Base-by-base conservation (phyloP, 2,888 invertebrate species). In the Chaitophorus viminalis region DNA sequence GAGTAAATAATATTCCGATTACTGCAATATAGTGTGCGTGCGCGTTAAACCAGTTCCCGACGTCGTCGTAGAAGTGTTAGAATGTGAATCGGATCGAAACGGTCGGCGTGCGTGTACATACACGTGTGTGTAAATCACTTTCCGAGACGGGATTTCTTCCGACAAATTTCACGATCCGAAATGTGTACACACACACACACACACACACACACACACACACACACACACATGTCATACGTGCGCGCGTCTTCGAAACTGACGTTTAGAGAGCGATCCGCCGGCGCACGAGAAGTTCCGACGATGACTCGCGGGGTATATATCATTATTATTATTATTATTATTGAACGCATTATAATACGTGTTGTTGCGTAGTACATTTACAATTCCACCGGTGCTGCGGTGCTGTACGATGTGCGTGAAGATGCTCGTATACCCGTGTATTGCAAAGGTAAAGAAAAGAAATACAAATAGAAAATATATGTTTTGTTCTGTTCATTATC, bases 111-210 rank as follows among this genome's bases (percentile, higher is more conserved):
- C 14, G 46, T 11, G 46, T n/a, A n/a, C n/a, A n/a, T n/a, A n/a
- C 46, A 14, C 14, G 46, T 11, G 46, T 14, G 46, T 46, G 36
- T 36, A 36, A 46, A 46, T 14, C 46, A 14, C 46, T 46, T 68
- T 68, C n/a, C 6, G 18, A 81, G 39, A 46, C 81, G 36, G 31
- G 46, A 81, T 36, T 79, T 79, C 78, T 65, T n/a, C 18, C 8
- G 65, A 36, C 79, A 31, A 79, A 79, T 46, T 70, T 81, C 68
- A 70, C 46, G 46, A 46, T 68, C 39, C 39, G 70, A 81, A 68
- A 68, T n/a, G n/a, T n/a, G n/a, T n/a, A n/a, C n/a, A n/a, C n/a
- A n/a, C n/a, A n/a, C n/a, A n/a, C n/a, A n/a, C n/a, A n/a, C n/a
- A n/a, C n/a, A n/a, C n/a, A n/a, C n/a, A n/a, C n/a, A n/a, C n/a